Conservation (phyloP, 2,113 vertebrate species). For the Paramisgurnus dabryanus region DNA sequence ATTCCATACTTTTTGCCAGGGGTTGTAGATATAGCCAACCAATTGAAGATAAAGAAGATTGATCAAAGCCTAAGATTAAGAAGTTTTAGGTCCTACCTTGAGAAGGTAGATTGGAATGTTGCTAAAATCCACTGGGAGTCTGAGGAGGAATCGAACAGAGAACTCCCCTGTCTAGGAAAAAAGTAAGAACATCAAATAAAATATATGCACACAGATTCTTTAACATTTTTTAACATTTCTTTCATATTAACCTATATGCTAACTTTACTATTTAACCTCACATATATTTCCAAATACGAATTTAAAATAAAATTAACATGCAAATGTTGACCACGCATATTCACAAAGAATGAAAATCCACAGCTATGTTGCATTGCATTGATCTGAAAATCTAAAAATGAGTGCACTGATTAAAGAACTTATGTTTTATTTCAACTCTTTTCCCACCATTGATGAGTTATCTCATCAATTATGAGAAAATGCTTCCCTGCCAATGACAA, state of each 20-base stretch:
- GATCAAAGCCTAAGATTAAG: too few relatives aligned
- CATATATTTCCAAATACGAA: background rate
- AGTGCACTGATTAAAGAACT: too few relatives aligned
- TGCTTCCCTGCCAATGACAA: too few relatives aligned
- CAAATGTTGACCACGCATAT: too few relatives aligned
- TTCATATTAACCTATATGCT: background rate
- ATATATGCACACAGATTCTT: background rate
- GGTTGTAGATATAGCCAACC: background rate
- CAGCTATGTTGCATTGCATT: too few relatives aligned
- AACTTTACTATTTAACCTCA: background rate
- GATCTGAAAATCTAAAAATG: too few relatives aligned
- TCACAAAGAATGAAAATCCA: too few relatives aligned
- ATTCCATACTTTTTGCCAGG: too few relatives aligned
- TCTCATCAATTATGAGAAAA: too few relatives aligned
- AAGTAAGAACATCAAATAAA: conserved; percentile 17
- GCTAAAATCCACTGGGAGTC: conserved; percentile 96
- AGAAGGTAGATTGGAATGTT: conserved; percentile 98
- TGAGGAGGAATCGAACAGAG: conserved; percentile 95
- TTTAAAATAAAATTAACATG: background rate
- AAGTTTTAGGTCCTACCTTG: conserved; percentile 79
- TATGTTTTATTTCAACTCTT: too few relatives aligned
- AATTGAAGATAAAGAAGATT: too few relatives aligned
- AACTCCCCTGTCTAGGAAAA: conserved; percentile 91
- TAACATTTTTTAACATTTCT: background rate
- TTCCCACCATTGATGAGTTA: too few relatives aligned